These are phyloP conservation scores for Montipora sp. DNA, from an alignment of 64 coral and sea anemone species.

Conservation along the genomic window DNA sequence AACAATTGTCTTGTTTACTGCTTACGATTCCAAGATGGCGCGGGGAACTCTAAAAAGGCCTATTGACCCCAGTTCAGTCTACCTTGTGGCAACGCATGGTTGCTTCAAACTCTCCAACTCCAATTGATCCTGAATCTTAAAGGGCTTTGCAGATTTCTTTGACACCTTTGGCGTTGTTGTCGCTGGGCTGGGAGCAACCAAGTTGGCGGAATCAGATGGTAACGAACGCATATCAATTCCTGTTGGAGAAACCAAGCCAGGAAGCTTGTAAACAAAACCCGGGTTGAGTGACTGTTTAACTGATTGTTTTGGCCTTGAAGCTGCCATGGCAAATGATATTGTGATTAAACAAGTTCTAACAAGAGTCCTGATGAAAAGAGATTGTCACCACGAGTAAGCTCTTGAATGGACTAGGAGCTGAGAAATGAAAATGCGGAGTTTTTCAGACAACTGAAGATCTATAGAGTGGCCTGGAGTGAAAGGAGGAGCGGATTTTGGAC, in stretches of 20 bases:
- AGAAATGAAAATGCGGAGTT: not conserved
- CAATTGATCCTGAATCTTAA: not conserved
- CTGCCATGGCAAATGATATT: not conserved
- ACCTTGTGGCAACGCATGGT: constrained; percentile 16
- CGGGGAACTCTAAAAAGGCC: no score
- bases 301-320: not conserved
- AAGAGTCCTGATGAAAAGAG: not conserved
- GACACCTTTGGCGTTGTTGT: not conserved
- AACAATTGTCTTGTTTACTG: no score
- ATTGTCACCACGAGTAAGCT: not conserved
- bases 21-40: no score
- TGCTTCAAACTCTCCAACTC: not conserved
- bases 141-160: not conserved
- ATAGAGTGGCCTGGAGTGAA: not conserved
- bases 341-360: not conserved
- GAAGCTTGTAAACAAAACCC: not conserved
- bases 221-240: not conserved
- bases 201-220: not conserved
- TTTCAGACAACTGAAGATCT: not conserved
- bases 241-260: not conserved
- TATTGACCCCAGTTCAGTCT: not conserved
- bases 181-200: not conserved
- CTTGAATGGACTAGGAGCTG: not conserved
- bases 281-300: not conserved
- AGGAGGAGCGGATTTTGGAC: not conserved